A percentile compares a stretch with the other conserved stretches of the same genome.
These are phyloP conservation scores for Gallinago nigripennis DNA, from an alignment of 2,797 vertebrate genomes.

Conservation along the genomic window DNA sequence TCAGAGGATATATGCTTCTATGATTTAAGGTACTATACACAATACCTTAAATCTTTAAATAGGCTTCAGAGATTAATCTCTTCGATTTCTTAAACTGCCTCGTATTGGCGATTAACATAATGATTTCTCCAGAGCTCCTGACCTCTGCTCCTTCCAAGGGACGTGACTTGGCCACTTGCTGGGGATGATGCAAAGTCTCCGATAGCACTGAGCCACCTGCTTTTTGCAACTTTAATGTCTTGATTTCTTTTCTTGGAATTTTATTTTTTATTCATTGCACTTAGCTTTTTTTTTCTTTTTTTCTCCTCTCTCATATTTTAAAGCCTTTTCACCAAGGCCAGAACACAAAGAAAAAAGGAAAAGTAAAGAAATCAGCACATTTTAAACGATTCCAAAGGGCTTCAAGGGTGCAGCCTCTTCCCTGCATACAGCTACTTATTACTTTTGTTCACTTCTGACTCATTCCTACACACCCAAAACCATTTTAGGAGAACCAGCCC, in stretches of 20 bases:
- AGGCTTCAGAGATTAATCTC: not conserved
- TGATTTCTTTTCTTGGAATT: not conserved
- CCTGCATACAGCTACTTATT: not conserved
- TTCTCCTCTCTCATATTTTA: not conserved
- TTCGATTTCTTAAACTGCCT: not conserved
- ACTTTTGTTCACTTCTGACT: not conserved
- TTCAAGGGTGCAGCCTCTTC: not conserved
- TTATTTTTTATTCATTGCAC: not conserved
- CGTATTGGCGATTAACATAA: not conserved
- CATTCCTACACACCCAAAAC: not conserved
- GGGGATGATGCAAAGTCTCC: not conserved
- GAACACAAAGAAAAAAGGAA: not conserved
- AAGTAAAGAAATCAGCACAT: not conserved
- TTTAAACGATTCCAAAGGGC: not conserved
- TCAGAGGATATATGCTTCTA: not conserved
- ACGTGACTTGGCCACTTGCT: not conserved
- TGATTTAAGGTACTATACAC: not conserved
- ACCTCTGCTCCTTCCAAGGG: not conserved
- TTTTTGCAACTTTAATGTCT: not conserved
- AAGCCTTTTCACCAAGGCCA: not conserved
- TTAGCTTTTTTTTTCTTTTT: fast-evolving
- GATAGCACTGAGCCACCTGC: not conserved
- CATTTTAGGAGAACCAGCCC: not conserved
- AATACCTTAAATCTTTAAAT: not conserved
- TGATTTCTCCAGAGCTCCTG: not conserved